These are phyloP conservation scores for Cepphus grylle DNA, from an alignment of 2,113 vertebrate genomes.

Conservation along the genomic window DNA sequence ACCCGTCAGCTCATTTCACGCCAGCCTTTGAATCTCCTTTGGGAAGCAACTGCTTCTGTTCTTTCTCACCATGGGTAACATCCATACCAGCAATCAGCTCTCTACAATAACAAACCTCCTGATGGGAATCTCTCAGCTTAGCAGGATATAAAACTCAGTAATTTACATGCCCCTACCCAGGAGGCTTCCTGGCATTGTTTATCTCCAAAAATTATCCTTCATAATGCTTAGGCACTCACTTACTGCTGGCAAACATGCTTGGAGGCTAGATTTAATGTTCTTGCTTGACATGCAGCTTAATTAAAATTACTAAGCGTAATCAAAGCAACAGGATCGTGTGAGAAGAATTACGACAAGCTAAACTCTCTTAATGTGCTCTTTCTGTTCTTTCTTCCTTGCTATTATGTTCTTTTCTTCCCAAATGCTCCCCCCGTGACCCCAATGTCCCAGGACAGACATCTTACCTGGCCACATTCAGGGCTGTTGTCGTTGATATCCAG, in stretches of 20 bases:
- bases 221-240: constrained; percentile 9
- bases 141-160: constrained; percentile 15
- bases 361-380: not conserved
- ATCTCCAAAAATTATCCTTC: constrained; percentile 46
- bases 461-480: constrained; percentile 91
- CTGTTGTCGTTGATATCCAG: constrained; percentile 96
- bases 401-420: not conserved
- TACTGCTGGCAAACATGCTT: constrained; percentile 34
- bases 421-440: not conserved
- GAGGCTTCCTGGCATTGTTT: constrained; percentile 55
- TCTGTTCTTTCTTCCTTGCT: constrained; percentile 9
- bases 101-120: not conserved
- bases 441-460: not conserved
- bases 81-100: not conserved
- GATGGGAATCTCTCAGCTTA: constrained; percentile 46
- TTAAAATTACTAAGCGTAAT: constrained; percentile 47
- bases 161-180: constrained; percentile 57
- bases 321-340: constrained; percentile 27
- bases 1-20: constrained; percentile 26
- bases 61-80: constrained; percentile 35
- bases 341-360: constrained; percentile 42
- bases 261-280: constrained; percentile 60
- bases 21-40: constrained; percentile 40
- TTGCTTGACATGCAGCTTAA: constrained; percentile 48
- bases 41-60: constrained; percentile 37